These are phyloP conservation scores for Cyphomyrus discorhynchus DNA, from an alignment of 2,113 vertebrate species.

Conservation along the genomic window DNA sequence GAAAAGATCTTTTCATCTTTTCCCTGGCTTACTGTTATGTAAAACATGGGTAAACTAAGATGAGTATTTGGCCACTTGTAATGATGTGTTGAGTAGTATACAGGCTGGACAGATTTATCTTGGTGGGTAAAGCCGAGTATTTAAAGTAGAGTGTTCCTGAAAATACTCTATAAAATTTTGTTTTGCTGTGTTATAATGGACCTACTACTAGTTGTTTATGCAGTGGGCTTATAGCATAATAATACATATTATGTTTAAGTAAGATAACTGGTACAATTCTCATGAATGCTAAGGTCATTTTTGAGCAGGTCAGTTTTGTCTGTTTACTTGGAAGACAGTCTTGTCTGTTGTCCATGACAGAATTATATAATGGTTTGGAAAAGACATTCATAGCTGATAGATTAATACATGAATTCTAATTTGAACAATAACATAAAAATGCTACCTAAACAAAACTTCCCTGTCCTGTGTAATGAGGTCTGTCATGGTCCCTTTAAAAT, in stretches of 20 bases:
- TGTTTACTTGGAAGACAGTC: background rate
- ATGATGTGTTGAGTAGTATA: slow-evolving; percentile 11
- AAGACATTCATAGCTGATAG: background rate
- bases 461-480: background rate
- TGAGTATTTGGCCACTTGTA: background rate
- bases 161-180: background rate
- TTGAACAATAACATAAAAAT: background rate
- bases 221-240: background rate
- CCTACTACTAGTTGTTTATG: background rate
- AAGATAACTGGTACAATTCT: background rate
- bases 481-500: slow-evolving; percentile 2
- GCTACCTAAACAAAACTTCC: background rate
- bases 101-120: background rate
- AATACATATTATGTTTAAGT: background rate
- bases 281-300: background rate
- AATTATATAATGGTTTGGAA: background rate
- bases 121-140: background rate
- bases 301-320: background rate
- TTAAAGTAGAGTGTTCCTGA: background rate
- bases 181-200: background rate
- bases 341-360: background rate
- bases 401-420: background rate
- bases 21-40: slow-evolving; percentile 54
- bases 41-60: background rate
- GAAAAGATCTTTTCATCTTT: slow-evolving; percentile 68